Conservation (phyloP, 2,888 invertebrate genomes). For the Globia sparganii region DNA sequence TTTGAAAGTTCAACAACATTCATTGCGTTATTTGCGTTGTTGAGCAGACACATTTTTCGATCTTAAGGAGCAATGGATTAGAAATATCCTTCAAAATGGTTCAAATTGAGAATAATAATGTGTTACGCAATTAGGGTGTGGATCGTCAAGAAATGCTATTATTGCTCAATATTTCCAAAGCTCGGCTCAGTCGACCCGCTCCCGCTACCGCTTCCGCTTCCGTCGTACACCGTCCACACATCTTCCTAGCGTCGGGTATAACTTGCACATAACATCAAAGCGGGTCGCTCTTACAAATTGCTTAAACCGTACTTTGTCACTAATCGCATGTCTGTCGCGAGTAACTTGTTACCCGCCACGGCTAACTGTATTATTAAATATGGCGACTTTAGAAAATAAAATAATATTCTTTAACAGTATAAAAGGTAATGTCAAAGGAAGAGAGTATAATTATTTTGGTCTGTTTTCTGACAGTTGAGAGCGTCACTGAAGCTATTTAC, state of each 20-base stretch:
- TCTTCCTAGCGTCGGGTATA: slow-evolving; percentile 31
- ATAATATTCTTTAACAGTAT: background rate
- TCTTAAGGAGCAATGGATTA: no score
- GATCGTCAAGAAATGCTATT: background rate
- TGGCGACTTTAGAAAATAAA: background rate
- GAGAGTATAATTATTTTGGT: background rate
- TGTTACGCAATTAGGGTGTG: no score
- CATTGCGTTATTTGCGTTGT: no score
- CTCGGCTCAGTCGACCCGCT: background rate
- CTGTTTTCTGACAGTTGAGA: background rate
- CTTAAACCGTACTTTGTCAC: slow-evolving; percentile 46
- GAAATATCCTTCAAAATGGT: no score
- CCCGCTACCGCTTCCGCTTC: slow-evolving; percentile 23
- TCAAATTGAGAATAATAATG: no score
- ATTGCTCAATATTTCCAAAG: background rate
- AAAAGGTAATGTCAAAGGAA: background rate
- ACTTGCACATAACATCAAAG: slow-evolving; percentile 39
- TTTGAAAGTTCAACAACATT: no score
- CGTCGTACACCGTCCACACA: no score
- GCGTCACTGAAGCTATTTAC: background rate
- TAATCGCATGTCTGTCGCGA: slow-evolving; percentile 56
- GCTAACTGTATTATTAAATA: slow-evolving; percentile 35
- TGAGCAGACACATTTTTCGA: no score
- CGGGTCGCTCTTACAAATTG: slow-evolving; percentile 55
- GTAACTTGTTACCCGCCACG: slow-evolving; percentile 34